Conservation (phyloP, 2,888 invertebrate genomes). For the Watsonalla cultraria region DNA sequence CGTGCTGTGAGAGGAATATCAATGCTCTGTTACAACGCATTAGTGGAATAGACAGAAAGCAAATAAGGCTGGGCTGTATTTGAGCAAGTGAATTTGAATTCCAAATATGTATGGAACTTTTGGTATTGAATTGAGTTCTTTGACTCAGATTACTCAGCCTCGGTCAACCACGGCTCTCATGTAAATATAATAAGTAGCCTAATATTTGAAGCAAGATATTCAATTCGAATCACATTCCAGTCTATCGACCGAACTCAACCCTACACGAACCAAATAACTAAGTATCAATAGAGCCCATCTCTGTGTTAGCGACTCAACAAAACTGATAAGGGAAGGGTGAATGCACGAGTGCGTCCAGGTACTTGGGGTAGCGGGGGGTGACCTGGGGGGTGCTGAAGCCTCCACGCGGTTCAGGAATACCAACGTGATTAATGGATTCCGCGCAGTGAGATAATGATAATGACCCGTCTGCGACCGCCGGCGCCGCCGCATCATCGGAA, state of each 20-base stretch:
- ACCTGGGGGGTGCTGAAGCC: conserved; percentile 35
- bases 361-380: conserved; percentile 45
- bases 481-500: conserved; percentile 64
- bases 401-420: conserved; percentile 57
- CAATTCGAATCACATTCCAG: neutral
- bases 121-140: too few relatives aligned
- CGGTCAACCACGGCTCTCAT: too few relatives aligned
- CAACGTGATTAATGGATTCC: conserved; percentile 75
- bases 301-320: conserved; percentile 56
- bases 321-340: conserved; percentile 75
- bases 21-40: conserved; percentile 59
- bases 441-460: conserved; percentile 69
- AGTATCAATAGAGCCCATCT: conserved; percentile 40
- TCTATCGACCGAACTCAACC: conserved; percentile 14
- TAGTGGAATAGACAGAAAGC: conserved; percentile 62
- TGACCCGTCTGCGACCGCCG: conserved; percentile 58
- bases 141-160: too few relatives aligned
- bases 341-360: conserved; percentile 75
- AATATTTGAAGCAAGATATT: neutral
- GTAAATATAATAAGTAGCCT: too few relatives aligned
- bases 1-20: conserved; percentile 60
- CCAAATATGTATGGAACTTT: neutral
- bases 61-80: conserved; percentile 50
- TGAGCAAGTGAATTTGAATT: conserved; percentile 3
- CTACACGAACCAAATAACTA: conserved; percentile 34